Evolutionary conservation across 2,888 invertebrate species (phyloP), one percentile per base, ranked within the genome.

Genomic region (Tuberolachnus salignus): DNA sequence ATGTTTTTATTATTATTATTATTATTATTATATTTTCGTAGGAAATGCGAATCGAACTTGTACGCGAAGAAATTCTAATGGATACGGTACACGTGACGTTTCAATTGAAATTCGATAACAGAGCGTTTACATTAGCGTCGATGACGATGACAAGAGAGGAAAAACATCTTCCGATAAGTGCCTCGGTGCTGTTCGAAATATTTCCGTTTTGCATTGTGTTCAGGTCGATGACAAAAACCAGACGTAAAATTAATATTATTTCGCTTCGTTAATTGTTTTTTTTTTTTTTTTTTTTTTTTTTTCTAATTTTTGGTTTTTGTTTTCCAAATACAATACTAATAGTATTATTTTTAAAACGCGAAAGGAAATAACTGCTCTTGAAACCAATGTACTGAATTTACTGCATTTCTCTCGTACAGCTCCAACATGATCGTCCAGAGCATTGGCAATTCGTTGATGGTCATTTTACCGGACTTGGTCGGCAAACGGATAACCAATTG

Each of bases 121-220:
- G 93, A 80, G 95, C 95, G 1, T 95, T 94, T 85, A 92, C 93
- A 0, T 88, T 94, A 71, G 93, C 94, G 3, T 93, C 93, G 0
- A 86, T 94, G 83, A 91, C 92, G 42, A 92, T 94, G 92, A 93
- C 93, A 1, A 88, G 94, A 49, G 94, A 94, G 84, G 94, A 95
- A 85, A 94, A 94, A 85, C 94, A 94, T 86, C 86, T 95, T 83
- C 95, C 95, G 10, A 93, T 95, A 83, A 92, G 92, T 84, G 94
- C 95, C 0, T 92, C 94, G 13, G 92, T 96, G 42, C 88, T 98
- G 64, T 97, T 98, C 84, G 97, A 98, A 86, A 95, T 98, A 84
- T 98, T 98, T 86, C 98, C 98, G 1, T 98, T 98, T 88, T 96
- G 97, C 87, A 93, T 98, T 83, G 96, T 97, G 59, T 98, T 98